Conservation (phyloP, 1,140 invertebrate genomes). For the Laupala kohalensis region DNA sequence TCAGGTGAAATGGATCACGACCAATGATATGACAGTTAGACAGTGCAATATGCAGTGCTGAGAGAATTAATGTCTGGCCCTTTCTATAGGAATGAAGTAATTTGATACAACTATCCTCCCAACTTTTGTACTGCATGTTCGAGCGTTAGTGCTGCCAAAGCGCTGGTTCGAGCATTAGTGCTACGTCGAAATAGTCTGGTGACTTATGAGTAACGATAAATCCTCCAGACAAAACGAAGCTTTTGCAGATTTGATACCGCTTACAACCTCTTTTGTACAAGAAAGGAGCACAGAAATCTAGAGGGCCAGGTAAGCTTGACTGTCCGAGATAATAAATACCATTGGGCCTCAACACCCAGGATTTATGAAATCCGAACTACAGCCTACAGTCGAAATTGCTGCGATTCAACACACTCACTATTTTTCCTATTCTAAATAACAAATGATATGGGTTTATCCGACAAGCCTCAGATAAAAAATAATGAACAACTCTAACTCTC, state of each 20-base stretch:
- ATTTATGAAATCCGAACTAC: not conserved
- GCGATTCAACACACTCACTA: not conserved
- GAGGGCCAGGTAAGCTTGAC: not conserved
- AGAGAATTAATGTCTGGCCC: not conserved
- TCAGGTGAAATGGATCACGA: not conserved
- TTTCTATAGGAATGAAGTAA: not conserved
- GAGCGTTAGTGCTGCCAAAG: not conserved
- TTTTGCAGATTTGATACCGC: too few species aligned
- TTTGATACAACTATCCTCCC: not conserved
- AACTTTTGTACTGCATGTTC: not conserved
- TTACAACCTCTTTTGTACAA: too few species aligned
- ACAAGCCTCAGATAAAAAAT: too few species aligned
- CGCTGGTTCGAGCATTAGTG: not conserved
- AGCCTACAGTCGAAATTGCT: not conserved
- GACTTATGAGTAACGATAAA: too few species aligned
- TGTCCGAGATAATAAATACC: not conserved
- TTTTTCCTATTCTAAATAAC: not conserved
- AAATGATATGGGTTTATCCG: too few species aligned
- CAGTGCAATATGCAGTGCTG: not conserved
- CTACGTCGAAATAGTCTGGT: too few species aligned
- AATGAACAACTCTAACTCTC: not conserved
- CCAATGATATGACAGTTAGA: not conserved
- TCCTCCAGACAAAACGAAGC: too few species aligned
- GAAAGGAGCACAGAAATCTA: too few species aligned
- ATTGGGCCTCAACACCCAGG: not conserved